Evolutionary conservation across 37 sponge, comb jelly and placozoan species (phyloP).

Genomic region (Trichoplax adhaerens): DNA sequence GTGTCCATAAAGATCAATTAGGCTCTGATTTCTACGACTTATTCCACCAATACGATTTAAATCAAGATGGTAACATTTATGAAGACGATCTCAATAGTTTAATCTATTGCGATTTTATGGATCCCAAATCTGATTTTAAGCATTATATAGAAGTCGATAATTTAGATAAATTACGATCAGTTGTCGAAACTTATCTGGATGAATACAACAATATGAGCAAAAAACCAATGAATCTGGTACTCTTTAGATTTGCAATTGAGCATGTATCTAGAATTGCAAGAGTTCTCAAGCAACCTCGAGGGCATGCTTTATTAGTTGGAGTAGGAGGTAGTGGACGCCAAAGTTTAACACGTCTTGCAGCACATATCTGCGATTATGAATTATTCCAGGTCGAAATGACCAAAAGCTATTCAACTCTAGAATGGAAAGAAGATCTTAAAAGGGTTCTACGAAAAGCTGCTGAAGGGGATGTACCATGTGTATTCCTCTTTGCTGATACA

Average conservation of each 20-base stretch:
- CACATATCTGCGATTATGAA: constrained; percentile 91
- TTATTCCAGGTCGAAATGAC: constrained; percentile 94
- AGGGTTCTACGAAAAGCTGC: constrained; percentile 71
- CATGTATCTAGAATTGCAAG: constrained; percentile 83
- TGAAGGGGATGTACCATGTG: constrained; percentile 53
- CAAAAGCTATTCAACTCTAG: constrained; percentile 86
- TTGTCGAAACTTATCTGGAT: constrained; percentile 83
- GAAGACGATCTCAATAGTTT: constrained; percentile 87
- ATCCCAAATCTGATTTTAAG: constrained; percentile 76
- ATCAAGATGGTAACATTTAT: constrained; percentile 74
- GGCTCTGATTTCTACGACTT: constrained; percentile 54
- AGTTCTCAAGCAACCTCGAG: constrained; percentile 82
- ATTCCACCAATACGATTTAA: constrained; percentile 61
- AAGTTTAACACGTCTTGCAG: constrained; percentile 70
- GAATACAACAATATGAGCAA: constrained; percentile 95
- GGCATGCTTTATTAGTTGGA: constrained; percentile 85
- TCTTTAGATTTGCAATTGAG: constrained; percentile 98
- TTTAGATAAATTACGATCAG: constrained; percentile 71
- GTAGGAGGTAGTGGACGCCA: constrained; percentile 89
- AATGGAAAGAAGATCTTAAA: constrained; percentile 96
- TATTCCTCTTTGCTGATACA: constrained; percentile 78
- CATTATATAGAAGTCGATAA: constrained; percentile 70
- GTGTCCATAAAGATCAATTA: constrained; percentile 33
- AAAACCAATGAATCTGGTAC: constrained; percentile 94
- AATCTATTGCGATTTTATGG: constrained; percentile 94